Percentiles rank a stretch among this genome's conserved stretches.
These are phyloP conservation scores for Clostera curtula DNA, from an alignment of 2,888 invertebrate genomes.

Conservation along the genomic window DNA sequence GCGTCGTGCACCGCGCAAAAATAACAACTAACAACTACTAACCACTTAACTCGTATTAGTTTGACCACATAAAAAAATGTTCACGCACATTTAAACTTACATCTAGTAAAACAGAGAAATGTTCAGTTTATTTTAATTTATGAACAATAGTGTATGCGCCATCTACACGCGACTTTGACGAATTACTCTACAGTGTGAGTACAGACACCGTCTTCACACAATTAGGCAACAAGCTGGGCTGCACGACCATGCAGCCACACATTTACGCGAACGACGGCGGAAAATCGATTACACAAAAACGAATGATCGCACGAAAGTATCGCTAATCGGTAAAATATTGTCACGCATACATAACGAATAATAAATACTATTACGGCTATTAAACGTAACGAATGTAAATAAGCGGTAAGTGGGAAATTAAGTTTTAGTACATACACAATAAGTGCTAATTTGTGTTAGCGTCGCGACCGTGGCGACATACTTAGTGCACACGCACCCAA, in stretches of 20 bases:
- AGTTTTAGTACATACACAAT: conserved; percentile 19
- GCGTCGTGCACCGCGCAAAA: conserved; percentile 11
- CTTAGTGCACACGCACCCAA: conserved; percentile 15
- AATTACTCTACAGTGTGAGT: too few species aligned
- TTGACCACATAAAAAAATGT: conserved; percentile 46
- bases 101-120: conserved; percentile 36
- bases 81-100: conserved; percentile 41
- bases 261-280: too few species aligned
- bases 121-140: conserved; percentile 9
- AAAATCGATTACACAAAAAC: too few species aligned
- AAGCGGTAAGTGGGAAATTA: conserved; percentile 7
- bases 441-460: conserved; percentile 12
- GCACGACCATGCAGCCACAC: too few species aligned
- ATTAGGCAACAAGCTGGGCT: too few species aligned
- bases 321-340: too few species aligned
- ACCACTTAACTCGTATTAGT: conserved; percentile 36
- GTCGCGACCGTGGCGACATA: conserved; percentile 16
- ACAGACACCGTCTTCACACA: too few species aligned
- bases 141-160: conserved; percentile 4
- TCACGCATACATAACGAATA: too few species aligned
- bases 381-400: background rate
- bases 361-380: too few species aligned
- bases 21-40: conserved; percentile 19
- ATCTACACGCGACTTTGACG: conserved; percentile 5
- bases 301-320: too few species aligned